A percentile compares a stretch with the other conserved stretches of the same genome.
Evolutionary conservation across 2,113 vertebrate species (phyloP).

Genomic region (Bufo gargarizans): DNA sequence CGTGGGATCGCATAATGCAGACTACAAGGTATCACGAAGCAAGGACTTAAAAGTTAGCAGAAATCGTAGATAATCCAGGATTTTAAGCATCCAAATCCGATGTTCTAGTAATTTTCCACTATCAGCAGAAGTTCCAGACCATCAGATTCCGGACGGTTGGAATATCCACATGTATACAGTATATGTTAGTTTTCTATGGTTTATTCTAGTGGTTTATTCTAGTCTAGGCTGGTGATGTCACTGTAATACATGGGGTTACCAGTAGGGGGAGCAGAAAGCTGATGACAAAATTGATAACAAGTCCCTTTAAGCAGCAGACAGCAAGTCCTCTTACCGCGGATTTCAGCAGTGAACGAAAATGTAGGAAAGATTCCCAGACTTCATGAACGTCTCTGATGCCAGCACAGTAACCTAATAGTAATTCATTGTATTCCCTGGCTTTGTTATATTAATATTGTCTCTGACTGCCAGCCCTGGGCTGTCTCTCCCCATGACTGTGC

Average conservation of each 20-base stretch:
- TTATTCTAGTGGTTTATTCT: no score
- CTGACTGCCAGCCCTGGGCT: neutral
- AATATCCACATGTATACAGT: no score
- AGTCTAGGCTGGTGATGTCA: neutral
- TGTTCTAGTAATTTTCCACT: neutral
- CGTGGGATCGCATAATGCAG: neutral
- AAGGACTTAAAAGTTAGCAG: neutral
- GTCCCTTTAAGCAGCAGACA: neutral
- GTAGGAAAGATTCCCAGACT: neutral
- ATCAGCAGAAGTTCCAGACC: neutral
- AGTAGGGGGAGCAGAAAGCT: constrained; percentile 25
- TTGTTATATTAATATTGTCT: neutral
- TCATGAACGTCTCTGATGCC: neutral
- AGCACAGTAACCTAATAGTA: neutral
- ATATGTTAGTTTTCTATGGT: no score
- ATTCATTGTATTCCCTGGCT: neutral
- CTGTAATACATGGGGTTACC: neutral
- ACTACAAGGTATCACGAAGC: neutral
- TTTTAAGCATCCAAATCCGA: neutral
- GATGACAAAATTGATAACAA: neutral
- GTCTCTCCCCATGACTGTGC: neutral
- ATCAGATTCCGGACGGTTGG: neutral
- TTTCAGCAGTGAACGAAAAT: neutral
- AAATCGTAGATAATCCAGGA: neutral
- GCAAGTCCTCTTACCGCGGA: neutral